These are phyloP conservation scores for Tricholauxania praeusta DNA, from an alignment of 2,888 invertebrate genomes.

Conservation along the genomic window DNA sequence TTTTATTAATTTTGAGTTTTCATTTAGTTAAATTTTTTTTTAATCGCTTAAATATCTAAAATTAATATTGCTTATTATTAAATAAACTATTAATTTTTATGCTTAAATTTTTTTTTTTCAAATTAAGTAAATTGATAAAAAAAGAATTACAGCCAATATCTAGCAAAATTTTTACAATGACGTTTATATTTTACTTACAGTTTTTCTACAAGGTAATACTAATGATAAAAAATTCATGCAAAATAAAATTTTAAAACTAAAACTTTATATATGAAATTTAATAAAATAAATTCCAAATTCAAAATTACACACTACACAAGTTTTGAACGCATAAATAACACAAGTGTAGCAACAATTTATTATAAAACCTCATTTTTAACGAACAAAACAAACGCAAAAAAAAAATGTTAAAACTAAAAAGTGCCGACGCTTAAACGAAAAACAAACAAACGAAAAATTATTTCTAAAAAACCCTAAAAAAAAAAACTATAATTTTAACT, in stretches of 20 bases:
- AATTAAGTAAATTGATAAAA: constrained; percentile 3
- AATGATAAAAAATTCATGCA: constrained; percentile 33
- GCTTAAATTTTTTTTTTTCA: too few relatives aligned
- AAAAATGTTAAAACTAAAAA: constrained; percentile 3
- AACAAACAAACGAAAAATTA: constrained; percentile 10
- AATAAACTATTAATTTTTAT: too few relatives aligned
- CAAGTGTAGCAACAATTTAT: constrained; percentile 27
- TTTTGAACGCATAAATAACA: constrained; percentile 6
- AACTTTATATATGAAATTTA: constrained; percentile 24
- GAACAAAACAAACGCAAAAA: constrained; percentile 29
- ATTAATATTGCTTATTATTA: too few relatives aligned
- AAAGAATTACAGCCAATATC: constrained; percentile 32
- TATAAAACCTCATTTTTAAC: constrained; percentile 43
- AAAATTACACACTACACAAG: too few relatives aligned
- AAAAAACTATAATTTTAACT: not conserved
- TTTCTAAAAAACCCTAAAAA: not conserved
- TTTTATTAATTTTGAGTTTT: too few relatives aligned
- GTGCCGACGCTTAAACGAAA: not conserved
- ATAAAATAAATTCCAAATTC: not conserved
- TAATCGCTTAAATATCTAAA: too few relatives aligned
- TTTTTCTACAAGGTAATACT: constrained; percentile 26
- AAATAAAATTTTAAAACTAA: constrained; percentile 39
- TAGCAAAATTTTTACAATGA: constrained; percentile 19
- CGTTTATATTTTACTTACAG: constrained; percentile 22
- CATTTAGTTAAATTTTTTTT: too few relatives aligned